Percentiles rank a stretch among this genome's conserved stretches.
phyloP scores from a whole-genome alignment of 2,113 vertebrate genomes.

The Damaliscus lunatus region DNA sequence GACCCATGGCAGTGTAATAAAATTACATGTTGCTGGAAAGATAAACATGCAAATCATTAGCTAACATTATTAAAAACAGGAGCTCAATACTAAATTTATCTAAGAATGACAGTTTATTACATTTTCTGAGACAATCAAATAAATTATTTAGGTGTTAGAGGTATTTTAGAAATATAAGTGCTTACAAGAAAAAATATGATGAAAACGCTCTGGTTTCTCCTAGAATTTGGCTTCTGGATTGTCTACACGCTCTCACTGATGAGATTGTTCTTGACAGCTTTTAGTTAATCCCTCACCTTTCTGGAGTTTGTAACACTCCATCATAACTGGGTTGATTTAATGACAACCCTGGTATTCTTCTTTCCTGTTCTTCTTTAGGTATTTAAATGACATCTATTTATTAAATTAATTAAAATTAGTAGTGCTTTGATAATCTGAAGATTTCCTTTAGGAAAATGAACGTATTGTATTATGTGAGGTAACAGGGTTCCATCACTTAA shows the following conservation, averaged over 20 bases:
- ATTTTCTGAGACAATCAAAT: slow-evolving; percentile 36
- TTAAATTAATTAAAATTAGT: slow-evolving; percentile 51
- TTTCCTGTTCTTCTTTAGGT: background rate
- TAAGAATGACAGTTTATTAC: slow-evolving; percentile 38
- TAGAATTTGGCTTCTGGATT: background rate
- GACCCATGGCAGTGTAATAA: background rate
- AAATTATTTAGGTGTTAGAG: slow-evolving; percentile 50
- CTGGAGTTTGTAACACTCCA: background rate
- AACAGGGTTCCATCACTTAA: background rate
- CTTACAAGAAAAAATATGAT: background rate
- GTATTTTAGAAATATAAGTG: background rate
- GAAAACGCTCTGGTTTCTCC: background rate
- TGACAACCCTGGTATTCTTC: background rate
- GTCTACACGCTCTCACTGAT: too few relatives aligned
- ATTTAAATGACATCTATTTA: slow-evolving; percentile 38
- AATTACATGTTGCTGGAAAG: background rate
- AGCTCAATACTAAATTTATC: background rate
- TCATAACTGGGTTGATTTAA: background rate
- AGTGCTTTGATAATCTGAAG: slow-evolving; percentile 46
- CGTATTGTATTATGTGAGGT: background rate
- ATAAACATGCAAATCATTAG: slow-evolving; percentile 5
- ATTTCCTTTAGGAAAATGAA: slow-evolving; percentile 35
- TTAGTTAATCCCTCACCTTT: background rate
- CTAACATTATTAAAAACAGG: background rate
- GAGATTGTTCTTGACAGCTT: background rate